Percentiles rank a stretch among this genome's conserved stretches.
These are phyloP conservation scores for Eidolon dupreanum DNA, from an alignment of 2,797 vertebrate genomes.

Conservation along the genomic window DNA sequence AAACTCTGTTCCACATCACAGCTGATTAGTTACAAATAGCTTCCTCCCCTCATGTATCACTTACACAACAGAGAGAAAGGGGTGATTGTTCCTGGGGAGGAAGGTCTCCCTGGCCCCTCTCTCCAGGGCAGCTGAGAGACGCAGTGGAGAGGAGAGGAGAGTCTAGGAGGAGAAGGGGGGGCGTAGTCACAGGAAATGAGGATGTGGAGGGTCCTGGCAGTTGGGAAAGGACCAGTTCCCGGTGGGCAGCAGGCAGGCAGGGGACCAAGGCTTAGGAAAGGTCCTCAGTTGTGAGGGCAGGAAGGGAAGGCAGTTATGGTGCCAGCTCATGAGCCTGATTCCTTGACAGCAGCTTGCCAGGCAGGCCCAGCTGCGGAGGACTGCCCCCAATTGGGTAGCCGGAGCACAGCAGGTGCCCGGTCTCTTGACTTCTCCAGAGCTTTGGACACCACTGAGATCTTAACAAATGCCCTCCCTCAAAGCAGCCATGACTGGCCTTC, in stretches of 20 bases:
- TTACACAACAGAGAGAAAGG: constrained; percentile 78
- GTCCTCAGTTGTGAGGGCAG: background rate
- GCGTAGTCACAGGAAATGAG: background rate
- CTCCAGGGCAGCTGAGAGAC: constrained; percentile 36
- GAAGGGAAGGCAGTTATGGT: background rate
- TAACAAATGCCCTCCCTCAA: constrained; percentile 2
- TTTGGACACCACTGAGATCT: background rate
- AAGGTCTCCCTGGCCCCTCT: constrained; percentile 68
- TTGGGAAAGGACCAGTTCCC: background rate
- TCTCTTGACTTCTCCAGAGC: constrained; percentile 12
- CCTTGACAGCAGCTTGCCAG: background rate
- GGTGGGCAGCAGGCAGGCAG: background rate
- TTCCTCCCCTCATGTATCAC: constrained; percentile 75
- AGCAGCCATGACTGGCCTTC: background rate
- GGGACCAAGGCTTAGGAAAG: background rate
- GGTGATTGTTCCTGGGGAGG: constrained; percentile 82
- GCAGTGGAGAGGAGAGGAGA: background rate
- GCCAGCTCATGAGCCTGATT: background rate
- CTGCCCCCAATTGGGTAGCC: background rate
- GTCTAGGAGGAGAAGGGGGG: background rate
- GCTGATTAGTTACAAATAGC: constrained; percentile 79
- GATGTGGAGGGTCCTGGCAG: background rate
- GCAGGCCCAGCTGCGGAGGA: background rate
- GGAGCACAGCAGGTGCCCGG: background rate
- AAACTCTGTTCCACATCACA: constrained; percentile 80